These are phyloP conservation scores for Diabrotica undecimpunctata DNA, from an alignment of 1,140 invertebrate species.

Conservation along the genomic window DNA sequence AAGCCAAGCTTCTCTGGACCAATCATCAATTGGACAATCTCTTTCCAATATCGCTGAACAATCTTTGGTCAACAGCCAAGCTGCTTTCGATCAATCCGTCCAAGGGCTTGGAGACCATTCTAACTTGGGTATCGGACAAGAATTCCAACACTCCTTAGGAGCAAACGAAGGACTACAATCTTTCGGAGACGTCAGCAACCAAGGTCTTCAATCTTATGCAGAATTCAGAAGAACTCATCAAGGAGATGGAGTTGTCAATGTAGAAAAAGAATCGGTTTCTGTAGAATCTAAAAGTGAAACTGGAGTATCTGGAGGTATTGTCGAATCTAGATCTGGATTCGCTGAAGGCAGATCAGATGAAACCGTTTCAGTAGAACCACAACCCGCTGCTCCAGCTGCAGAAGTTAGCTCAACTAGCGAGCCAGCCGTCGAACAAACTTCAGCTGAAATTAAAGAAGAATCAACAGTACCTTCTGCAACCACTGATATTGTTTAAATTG, in stretches of 20 bases:
- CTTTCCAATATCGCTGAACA: not conserved
- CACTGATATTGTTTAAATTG: not conserved
- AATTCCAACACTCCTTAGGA: not conserved
- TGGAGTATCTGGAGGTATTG: not conserved
- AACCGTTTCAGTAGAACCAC: too few relatives aligned
- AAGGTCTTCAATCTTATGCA: not conserved
- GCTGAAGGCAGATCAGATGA: too few relatives aligned
- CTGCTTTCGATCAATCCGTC: not conserved
- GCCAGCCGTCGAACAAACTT: too few relatives aligned
- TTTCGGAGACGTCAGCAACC: not conserved
- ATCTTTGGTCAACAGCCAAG: not conserved
- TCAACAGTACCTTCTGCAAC: not conserved
- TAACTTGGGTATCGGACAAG: not conserved
- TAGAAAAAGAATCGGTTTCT: constrained; percentile 3
- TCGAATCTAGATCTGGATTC: too few relatives aligned
- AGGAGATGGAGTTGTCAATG: not conserved
- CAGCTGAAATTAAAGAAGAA: not conserved
- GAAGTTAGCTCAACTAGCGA: too few relatives aligned
- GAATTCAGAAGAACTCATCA: not conserved
- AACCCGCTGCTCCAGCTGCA: too few relatives aligned
- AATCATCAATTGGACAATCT: not conserved
- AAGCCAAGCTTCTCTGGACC: too few relatives aligned
- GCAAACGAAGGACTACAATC: not conserved
- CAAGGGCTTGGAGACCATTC: not conserved
- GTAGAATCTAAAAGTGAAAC: not conserved